A percentile compares a stretch with the other conserved stretches of the same genome.
Evolutionary conservation across 2,797 vertebrate genomes (phyloP).

Genomic region (Aquila chrysaetos): DNA sequence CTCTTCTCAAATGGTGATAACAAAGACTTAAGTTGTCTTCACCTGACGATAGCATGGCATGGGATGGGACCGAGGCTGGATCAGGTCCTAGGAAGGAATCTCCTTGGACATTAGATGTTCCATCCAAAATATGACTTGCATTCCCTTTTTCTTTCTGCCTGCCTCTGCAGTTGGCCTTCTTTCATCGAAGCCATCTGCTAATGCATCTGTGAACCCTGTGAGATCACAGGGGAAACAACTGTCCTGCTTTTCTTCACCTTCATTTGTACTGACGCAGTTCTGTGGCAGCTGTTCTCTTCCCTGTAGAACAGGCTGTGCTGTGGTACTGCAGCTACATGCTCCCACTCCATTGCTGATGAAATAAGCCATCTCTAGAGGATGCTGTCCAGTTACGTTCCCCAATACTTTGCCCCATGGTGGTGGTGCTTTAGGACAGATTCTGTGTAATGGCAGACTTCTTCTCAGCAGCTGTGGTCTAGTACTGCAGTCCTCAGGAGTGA

Average conservation of each 20-base stretch:
- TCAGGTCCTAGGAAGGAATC: not conserved
- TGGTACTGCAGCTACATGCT: not conserved
- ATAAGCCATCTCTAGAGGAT: not conserved
- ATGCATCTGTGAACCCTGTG: slow-evolving; percentile 30
- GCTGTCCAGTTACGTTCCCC: not conserved
- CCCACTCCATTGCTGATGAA: not conserved
- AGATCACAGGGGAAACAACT: slow-evolving; percentile 53
- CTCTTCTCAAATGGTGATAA: not conserved
- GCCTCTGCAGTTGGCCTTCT: slow-evolving; percentile 45
- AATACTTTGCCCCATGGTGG: not conserved
- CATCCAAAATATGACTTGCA: not conserved
- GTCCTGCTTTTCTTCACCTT: slow-evolving; percentile 64
- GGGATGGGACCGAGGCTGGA: not conserved
- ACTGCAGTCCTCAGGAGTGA: not conserved
- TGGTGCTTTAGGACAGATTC: not conserved
- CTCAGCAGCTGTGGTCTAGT: not conserved
- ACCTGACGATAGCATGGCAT: not conserved
- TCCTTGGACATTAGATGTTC: not conserved
- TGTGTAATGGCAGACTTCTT: not conserved
- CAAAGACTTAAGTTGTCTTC: not conserved
- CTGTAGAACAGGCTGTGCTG: not conserved
- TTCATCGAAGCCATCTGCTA: slow-evolving; percentile 52
- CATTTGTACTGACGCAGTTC: slow-evolving; percentile 27
- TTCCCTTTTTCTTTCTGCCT: not conserved
- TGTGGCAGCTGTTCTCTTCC: slow-evolving; percentile 43